Percentiles rank a stretch among this genome's conserved stretches.
Conservation (phyloP, 2,797 vertebrate genomes). For the Geotrypetes seraphini region DNA sequence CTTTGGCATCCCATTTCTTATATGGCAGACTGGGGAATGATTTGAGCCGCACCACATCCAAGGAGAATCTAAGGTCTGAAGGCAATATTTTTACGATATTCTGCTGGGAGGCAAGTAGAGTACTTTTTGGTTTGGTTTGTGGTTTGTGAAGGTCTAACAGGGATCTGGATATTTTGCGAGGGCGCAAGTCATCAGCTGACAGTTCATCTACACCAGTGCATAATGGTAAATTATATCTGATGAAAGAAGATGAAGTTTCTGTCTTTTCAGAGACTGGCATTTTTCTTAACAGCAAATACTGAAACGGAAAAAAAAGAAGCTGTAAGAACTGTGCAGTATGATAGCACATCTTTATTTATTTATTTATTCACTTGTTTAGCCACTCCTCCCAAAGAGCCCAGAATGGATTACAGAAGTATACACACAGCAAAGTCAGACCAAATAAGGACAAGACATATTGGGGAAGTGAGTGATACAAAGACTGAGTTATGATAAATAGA, state of each 20-base stretch:
- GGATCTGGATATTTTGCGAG: background rate
- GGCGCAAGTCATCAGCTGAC: background rate
- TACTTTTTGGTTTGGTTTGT: too few species aligned
- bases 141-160: too few species aligned
- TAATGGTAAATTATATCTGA: background rate
- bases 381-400: too few species aligned
- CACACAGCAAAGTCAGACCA: too few species aligned
- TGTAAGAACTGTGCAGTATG: background rate
- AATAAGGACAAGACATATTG: too few species aligned
- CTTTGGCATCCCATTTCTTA: conserved; percentile 27
- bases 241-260: background rate
- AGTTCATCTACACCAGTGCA: background rate
- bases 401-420: too few species aligned
- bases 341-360: too few species aligned
- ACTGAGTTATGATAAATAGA: too few species aligned
- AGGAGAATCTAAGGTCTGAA: conserved; percentile 46
- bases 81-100: conserved; percentile 31
- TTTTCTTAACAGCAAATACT: background rate
- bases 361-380: too few species aligned
- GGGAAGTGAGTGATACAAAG: too few species aligned
- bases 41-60: conserved; percentile 44
- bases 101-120: conserved; percentile 14
- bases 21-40: conserved; percentile 34
- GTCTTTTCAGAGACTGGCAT: background rate
- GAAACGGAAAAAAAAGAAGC: background rate